Conservation (phyloP, 1,140 invertebrate species). For the Calycopis cecrops region DNA sequence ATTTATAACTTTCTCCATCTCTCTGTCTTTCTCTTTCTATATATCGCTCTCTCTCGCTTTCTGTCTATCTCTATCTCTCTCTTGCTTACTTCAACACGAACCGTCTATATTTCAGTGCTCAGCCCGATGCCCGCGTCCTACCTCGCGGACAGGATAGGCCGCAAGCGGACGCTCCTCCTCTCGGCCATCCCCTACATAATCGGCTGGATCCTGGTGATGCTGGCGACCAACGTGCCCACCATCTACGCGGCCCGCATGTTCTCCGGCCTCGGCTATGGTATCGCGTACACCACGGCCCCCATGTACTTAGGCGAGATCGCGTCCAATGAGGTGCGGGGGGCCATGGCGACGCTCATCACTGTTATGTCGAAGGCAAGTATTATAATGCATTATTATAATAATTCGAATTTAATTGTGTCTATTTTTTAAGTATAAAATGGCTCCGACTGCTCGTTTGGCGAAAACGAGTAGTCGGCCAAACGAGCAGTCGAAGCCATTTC, state of each 20-base stretch:
- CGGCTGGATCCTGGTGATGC: conserved; percentile 81
- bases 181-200: conserved; percentile 77
- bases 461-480: no score
- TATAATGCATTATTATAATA: neutral
- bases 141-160: conserved; percentile 77
- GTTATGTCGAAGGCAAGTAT: conserved; percentile 74
- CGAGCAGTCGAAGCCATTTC: no score
- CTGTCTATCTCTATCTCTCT: no score
- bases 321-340: conserved; percentile 80
- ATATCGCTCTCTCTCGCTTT: no score
- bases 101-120: conserved; percentile 44
- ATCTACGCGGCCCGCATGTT: conserved; percentile 75
- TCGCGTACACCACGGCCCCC: conserved; percentile 78
- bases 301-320: conserved; percentile 82
- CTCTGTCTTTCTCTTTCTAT: no score
- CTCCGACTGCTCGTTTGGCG: no score
- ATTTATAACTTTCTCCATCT: no score
- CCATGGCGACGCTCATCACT: conserved; percentile 82
- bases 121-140: conserved; percentile 68
- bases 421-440: no score
- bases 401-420: no score
- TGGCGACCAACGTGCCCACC: conserved; percentile 64
- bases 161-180: conserved; percentile 80
- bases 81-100: neutral
- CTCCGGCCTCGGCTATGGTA: conserved; percentile 81